Base-by-base conservation (phyloP, 2,888 invertebrate species). In the Cecidostiba fungosa region DNA sequence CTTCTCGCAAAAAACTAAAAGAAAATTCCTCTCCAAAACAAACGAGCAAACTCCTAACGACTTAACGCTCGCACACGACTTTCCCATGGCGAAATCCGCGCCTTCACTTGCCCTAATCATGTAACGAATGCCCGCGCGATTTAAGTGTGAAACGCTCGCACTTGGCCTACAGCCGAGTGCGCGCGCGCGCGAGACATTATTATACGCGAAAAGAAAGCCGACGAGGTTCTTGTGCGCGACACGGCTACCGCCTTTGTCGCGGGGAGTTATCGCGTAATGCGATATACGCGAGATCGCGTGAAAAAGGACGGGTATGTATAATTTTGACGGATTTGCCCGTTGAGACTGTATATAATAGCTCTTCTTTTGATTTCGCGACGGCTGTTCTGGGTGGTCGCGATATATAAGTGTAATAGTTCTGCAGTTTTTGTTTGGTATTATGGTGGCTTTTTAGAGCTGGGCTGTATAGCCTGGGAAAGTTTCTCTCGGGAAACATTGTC, bases 201-300 rank as follows among this genome's bases (percentile, higher is more conserved):
- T 66, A 43, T 12, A 69, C 69, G 69, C 69, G 36, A 32, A 59
- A 59, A 59, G 23, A 59, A 26, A 32, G 66, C 66, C 69, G 43
- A 43, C 43, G 19, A 8, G 36, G 26, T 72, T 72, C 36, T 36
- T 36, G 36, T 8, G 8, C 23, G 23, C 32, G 19, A 23, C 29
- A 47, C 54, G 32, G 23, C 6, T 36, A 26, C 47, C 39, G 54
- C 19, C 26, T 50, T 85, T 86, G 85, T 87, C 84, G 77, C 78
- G 29, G 70, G 32, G 84, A 82, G 77, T 81, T 86, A 87, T 87
- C 86, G 74, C 86, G 82, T 70, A 29, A 79, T 66, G 85, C 77
- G 85, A 86, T 76, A 84, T 82, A n/a, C n/a, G 77, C 59, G 19
- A 69, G 32, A 69, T 8, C 72, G 72, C 72, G 36, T 6, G n/a